phyloP scores from a whole-genome alignment of 2,888 invertebrate genomes.

The Papilio demoleus region DNA sequence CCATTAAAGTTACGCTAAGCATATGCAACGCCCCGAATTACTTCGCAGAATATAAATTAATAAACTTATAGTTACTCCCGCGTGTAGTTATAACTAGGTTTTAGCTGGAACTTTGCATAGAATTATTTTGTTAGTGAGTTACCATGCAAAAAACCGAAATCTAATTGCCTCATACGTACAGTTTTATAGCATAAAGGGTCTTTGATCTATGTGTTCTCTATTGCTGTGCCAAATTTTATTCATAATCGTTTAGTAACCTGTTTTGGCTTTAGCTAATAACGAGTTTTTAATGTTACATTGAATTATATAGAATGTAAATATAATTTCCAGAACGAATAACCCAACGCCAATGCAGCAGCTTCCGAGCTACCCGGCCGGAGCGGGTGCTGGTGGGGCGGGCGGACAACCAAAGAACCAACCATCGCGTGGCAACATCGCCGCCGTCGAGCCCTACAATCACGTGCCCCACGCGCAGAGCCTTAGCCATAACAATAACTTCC shows the following conservation, averaged over 20 bases:
- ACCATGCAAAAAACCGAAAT: not conserved
- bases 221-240: not conserved
- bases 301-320: not conserved
- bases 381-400: constrained; percentile 59
- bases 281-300: not conserved
- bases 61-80: constrained; percentile 22
- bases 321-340: constrained; percentile 70
- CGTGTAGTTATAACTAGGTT: not conserved
- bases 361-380: constrained; percentile 71
- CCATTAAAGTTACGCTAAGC: constrained; percentile 40
- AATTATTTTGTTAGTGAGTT: not conserved
- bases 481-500: constrained; percentile 74
- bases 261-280: too few species aligned
- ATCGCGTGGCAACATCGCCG: constrained; percentile 91
- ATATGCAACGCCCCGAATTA: constrained; percentile 31
- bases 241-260: not conserved
- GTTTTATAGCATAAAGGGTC: not conserved
- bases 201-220: not conserved
- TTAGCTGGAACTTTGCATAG: not conserved
- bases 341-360: constrained; percentile 78
- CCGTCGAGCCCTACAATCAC: constrained; percentile 94
- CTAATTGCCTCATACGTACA: not conserved
- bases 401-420: constrained; percentile 81
- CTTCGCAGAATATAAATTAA: constrained; percentile 35
- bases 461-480: constrained; percentile 87